Evolutionary conservation across 2,888 invertebrate species (phyloP), one percentile per base, ranked within the genome.

Genomic region (Drosophila meridiana): DNA sequence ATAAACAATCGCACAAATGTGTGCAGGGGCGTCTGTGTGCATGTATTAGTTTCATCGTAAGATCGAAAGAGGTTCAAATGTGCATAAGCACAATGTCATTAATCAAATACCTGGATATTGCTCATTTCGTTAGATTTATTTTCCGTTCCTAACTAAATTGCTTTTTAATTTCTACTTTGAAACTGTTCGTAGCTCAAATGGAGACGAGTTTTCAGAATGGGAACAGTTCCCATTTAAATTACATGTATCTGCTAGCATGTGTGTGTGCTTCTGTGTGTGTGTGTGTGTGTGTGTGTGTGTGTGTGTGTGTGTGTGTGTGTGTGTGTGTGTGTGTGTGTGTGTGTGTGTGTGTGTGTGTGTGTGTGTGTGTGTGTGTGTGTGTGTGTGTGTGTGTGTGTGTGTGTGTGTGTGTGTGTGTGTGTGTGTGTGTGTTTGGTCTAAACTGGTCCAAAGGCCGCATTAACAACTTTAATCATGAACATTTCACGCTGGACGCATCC

Each of bases 81-180:
- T 20, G 47, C 34, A 42, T 36, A 55, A 26, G 11, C 47, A 47
- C 38, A 45, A 36, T 53, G 36, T 79, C 71, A 78, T 78, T 79
- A 78, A 76, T 79, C 71, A 79, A 71, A 56, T 75, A 70, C 9
- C 42, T 26, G 38, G 64, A 60, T 66, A 50, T 66, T 62, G 57
- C 30, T 47, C 47, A 60, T 60, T 64, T 68, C 60, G 45, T 30
- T 14, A 34, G 26, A 48, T 50, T n/a, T 30, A 34, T 58, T 30
- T 20, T 64, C n/a, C n/a, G 11, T 47, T 59, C 20, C 36, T 47
- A 32, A 43, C 68, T 45, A 62, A 65, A 80, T 80, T 68, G 48
- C 64, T 80, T 80, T 78, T 71, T 76, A 80, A 76, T 78, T 71
- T 68, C 30, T 68, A 80, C 65, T 60, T 76, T 56, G 14, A 11